These are phyloP conservation scores for Bradypus variegatus DNA, from an alignment of 2,797 vertebrate genomes.

Conservation along the genomic window DNA sequence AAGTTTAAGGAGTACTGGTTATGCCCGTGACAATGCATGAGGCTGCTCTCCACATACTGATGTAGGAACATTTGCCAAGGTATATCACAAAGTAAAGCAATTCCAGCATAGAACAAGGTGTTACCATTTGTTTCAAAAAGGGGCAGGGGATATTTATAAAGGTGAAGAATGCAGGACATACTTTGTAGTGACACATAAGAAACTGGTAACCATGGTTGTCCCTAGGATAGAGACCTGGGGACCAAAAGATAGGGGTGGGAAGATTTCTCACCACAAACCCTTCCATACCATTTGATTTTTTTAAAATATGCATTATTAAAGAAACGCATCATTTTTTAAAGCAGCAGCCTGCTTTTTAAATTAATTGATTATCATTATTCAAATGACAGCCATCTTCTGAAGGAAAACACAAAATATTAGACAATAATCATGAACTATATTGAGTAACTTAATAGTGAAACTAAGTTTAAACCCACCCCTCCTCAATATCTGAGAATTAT, in stretches of 20 bases:
- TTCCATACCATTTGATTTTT: not conserved
- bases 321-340: not conserved
- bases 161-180: not conserved
- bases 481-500: not conserved
- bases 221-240: not conserved
- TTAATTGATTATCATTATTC: slow-evolving; percentile 14
- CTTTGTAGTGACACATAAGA: not conserved
- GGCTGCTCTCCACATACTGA: not conserved
- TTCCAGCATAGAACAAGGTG: not conserved
- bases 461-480: not conserved
- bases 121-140: not conserved
- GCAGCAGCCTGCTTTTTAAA: not conserved
- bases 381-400: not conserved
- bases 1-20: not conserved
- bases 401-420: not conserved
- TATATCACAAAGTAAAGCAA: not conserved
- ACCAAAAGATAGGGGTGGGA: not conserved
- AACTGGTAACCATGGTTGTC: not conserved
- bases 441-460: not conserved
- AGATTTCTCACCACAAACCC: not conserved
- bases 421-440: not conserved
- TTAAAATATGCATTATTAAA: not conserved
- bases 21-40: not conserved
- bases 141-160: not conserved
- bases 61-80: not conserved